These are phyloP conservation scores for Notamacropus eugenii DNA, from an alignment of 2,797 vertebrate species.

Conservation along the genomic window DNA sequence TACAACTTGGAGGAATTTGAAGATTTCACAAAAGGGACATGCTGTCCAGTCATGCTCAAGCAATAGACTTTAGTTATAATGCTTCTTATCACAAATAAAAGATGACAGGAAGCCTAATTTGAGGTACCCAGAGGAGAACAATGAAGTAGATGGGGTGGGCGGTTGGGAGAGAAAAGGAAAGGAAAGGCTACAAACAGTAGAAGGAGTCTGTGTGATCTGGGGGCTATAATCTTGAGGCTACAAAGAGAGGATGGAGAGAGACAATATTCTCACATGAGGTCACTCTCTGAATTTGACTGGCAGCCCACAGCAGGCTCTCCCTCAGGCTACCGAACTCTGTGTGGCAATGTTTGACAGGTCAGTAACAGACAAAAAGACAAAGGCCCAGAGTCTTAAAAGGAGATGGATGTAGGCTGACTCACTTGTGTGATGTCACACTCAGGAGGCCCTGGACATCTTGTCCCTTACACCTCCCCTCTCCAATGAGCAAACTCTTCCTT, in stretches of 20 bases:
- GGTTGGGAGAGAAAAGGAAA: not conserved
- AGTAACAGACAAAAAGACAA: too few species aligned
- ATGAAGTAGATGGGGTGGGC: not conserved
- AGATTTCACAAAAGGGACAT: not conserved
- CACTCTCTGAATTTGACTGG: not conserved
- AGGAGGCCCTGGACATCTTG: too few species aligned
- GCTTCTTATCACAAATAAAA: not conserved
- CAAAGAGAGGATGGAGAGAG: too few species aligned
- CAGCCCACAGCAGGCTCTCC: not conserved
- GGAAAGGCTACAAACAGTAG: not conserved
- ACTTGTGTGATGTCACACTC: too few species aligned
- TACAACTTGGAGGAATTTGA: not conserved
- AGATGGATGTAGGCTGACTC: too few species aligned
- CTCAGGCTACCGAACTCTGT: not conserved
- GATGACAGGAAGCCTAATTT: not conserved
- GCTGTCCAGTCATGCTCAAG: not conserved
- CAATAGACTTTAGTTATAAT: not conserved
- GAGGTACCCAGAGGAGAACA: not conserved
- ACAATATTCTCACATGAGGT: not conserved
- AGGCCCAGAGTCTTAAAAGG: too few species aligned
- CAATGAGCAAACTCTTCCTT: too few species aligned
- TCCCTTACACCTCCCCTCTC: too few species aligned
- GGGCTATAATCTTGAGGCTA: not conserved
- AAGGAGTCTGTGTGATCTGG: not conserved
- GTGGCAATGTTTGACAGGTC: too few species aligned